Evolutionary conservation across 2,888 invertebrate genomes (phyloP), one percentile per base, ranked within the genome.

Genomic region (Petrophora chlorosata): DNA sequence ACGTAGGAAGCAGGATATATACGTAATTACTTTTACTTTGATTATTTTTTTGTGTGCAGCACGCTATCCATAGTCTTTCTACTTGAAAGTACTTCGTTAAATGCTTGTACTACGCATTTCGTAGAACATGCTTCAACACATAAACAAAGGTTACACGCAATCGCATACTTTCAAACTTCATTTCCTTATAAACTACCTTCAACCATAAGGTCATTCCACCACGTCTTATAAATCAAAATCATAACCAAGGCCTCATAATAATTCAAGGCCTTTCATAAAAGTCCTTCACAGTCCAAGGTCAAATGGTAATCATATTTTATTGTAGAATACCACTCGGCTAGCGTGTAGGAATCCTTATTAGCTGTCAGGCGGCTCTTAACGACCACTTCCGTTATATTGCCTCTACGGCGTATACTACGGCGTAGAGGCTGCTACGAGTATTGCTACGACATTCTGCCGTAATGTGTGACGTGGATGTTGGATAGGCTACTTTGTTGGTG

Each of bases 261-360:
- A n/a, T n/a, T n/a, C n/a, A n/a, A n/a, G n/a, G 28, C 12, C 22
- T 36, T 29, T 41, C 40, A 43, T 43, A 44, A 35, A 33, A 23
- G 47, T 30, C 51, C 53, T 53, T 42, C 39, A 12, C 17, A 36
- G 13, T 26, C 32, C 48, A 55, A 55, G 57, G 55, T 56, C 38
- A n/a, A 30, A 8, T 54, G 39, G 57, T 55, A 51, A 59, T 62
- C 55, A 63, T 51, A 35, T 61, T 63, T 61, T 59, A 67, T 64
- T 56, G 48, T 49, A 40, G 33, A 47, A 53, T 45, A 45, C 48
- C 53, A 55, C 60, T 58, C 55, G 36, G 26, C 3, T 8, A 39
- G 52, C 63, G 63, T 61, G 51, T 40, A 57, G 65, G 66, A 65
- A 74, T 76, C 44, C 65, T 65, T 72, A 72, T 74, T 73, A 73